Conservation (phyloP, 2,888 invertebrate species). For the Brenthis hecate region DNA sequence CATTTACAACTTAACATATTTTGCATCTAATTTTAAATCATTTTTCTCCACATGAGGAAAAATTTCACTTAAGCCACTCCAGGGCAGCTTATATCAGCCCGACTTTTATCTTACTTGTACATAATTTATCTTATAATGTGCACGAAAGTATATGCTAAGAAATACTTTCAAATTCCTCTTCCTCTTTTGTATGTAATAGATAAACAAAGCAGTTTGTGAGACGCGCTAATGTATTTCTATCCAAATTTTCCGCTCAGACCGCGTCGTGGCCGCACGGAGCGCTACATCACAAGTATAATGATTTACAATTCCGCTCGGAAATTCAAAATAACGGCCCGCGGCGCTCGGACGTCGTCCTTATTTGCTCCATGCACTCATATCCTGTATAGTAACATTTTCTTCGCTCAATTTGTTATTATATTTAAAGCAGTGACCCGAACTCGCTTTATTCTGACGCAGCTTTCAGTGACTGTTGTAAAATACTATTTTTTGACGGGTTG, state of each 20-base stretch:
- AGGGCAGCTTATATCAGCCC: neutral
- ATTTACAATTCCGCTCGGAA: conserved; percentile 43
- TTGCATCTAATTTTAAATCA: too few species aligned
- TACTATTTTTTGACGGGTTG: too few species aligned
- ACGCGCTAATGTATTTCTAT: conserved; percentile 32
- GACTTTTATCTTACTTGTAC: neutral
- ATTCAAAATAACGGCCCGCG: conserved; percentile 37
- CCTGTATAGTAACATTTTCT: conserved; percentile 40
- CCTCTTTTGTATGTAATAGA: neutral
- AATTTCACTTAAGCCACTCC: neutral
- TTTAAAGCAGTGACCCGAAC: neutral
- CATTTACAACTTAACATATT: too few species aligned
- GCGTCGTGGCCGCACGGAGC: conserved; percentile 32
- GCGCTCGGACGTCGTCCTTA: conserved; percentile 42
- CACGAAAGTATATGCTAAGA: too few species aligned
- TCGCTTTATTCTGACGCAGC: too few species aligned
- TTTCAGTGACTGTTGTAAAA: too few species aligned
- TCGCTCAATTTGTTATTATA: conserved; percentile 19
- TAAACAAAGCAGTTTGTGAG: conserved; percentile 14
- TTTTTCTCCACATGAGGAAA: neutral
- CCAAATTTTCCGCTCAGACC: conserved; percentile 31
- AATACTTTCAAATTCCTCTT: too few species aligned
- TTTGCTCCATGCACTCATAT: conserved; percentile 45
- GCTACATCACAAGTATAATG: conserved; percentile 44
- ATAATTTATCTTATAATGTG: too few species aligned